A percentile compares a stretch with the other conserved stretches of the same genome.
Evolutionary conservation across 37 sponge, comb jelly and placozoan genomes (phyloP).

Genomic region (Cladorhizidae sp.): DNA sequence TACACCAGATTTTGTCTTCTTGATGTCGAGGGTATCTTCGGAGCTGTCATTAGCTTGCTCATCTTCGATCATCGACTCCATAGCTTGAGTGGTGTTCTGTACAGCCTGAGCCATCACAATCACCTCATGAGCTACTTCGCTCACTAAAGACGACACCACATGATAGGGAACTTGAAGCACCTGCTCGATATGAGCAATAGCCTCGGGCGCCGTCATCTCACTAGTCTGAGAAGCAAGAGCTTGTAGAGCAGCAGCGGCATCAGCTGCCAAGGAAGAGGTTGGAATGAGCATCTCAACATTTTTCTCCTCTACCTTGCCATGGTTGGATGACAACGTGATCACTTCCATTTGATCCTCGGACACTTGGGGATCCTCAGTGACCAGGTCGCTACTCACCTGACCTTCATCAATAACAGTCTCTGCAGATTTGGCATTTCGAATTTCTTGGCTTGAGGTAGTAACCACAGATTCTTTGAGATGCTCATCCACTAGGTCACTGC

Average conservation of each 20-base stretch:
- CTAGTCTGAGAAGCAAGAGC: neutral
- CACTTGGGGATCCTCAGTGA: too few relatives aligned
- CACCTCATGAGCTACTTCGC: constrained; percentile 12
- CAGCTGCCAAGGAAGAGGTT: neutral
- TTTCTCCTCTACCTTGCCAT: neutral
- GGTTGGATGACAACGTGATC: too few relatives aligned
- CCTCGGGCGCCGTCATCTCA: neutral
- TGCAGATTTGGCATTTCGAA: too few relatives aligned
- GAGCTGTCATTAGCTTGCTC: neutral
- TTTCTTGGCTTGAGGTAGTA: too few relatives aligned
- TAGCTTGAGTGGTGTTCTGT: constrained; percentile 16
- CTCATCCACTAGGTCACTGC: too few relatives aligned
- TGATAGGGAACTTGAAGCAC: constrained; percentile 2
- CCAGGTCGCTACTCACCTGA: too few relatives aligned
- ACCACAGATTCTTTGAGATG: too few relatives aligned
- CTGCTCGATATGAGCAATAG: constrained; percentile 16
- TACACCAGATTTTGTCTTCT: constrained; percentile 10
- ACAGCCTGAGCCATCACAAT: constrained; percentile 17
- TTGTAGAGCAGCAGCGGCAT: constrained; percentile 26
- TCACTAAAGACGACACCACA: neutral
- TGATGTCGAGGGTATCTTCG: neutral
- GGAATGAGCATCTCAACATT: too few relatives aligned
- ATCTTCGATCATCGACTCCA: constrained; percentile 7
- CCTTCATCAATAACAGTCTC: too few relatives aligned
- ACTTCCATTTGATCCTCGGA: too few relatives aligned